Conservation (phyloP, 2,797 vertebrate species). For the Echeneis naucrates region DNA sequence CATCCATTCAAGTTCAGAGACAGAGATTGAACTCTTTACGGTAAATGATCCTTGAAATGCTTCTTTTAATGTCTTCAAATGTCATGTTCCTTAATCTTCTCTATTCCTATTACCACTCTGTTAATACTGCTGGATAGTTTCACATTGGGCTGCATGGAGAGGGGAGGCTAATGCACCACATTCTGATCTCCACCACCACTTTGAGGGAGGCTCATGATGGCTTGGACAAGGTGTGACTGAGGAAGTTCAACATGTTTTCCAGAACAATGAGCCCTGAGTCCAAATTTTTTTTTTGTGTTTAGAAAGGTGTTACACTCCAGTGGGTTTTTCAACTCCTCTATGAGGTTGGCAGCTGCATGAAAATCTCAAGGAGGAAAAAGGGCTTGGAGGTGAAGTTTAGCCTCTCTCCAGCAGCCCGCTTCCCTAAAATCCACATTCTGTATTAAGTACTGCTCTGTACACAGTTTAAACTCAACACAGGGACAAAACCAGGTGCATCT, state of each 20-base stretch:
- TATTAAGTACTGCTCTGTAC: background rate
- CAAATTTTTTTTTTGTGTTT: too few species aligned
- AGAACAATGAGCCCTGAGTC: conserved; percentile 26
- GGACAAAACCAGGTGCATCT: conserved; percentile 10
- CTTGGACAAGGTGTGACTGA: conserved; percentile 44
- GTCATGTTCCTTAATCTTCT: conserved; percentile 32
- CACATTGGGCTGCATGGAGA: conserved; percentile 1
- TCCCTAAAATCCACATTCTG: conserved; percentile 22
- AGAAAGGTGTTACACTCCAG: conserved; percentile 41
- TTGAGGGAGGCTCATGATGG: conserved; percentile 32
- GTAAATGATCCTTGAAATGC: conserved; percentile 57
- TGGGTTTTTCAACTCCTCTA: conserved; percentile 20
- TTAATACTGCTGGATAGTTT: conserved; percentile 20
- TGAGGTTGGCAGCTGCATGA: conserved; percentile 23
- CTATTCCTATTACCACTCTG: conserved; percentile 31
- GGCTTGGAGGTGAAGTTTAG: conserved; percentile 39
- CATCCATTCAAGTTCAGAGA: conserved; percentile 42
- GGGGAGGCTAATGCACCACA: conserved; percentile 5
- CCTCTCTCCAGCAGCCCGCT: conserved; percentile 11
- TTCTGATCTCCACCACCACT: conserved; percentile 32
- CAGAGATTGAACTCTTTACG: conserved; percentile 40
- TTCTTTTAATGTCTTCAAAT: conserved; percentile 59
- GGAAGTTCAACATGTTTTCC: conserved; percentile 22
- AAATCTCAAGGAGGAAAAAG: conserved; percentile 22
- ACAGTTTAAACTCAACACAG: conserved; percentile 16